Evolutionary conservation across 2,888 invertebrate species (phyloP), one percentile per base, ranked within the genome.

Genomic region (Aphodius sticticus): DNA sequence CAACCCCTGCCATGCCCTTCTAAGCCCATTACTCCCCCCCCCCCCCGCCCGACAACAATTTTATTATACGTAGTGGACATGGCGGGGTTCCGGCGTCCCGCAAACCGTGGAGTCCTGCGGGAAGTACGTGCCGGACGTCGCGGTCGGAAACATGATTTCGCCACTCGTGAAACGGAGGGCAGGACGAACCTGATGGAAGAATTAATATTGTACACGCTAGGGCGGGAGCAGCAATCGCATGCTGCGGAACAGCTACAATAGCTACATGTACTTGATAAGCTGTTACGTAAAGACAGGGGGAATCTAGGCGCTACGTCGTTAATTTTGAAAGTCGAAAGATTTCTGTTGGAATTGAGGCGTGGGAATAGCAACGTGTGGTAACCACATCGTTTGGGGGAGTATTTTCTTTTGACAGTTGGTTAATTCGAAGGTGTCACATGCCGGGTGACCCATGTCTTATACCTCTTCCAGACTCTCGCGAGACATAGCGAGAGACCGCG

Each of bases 131-230:
- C 53, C 53, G 53, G 53, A 53, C 53, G 53, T 53, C 53, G 53
- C 53, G 12, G 53, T 53, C 53, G 53, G 53, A 53, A 53, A 53
- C 53, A 53, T 53, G 53, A 53, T 53, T 53, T 53, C 53, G 53
- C 53, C 53, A 53, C 53, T 53, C 53, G 53, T 12, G 53, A 53
- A 53, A 53, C 53, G 26, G 76, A 53, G n/a, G 76, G 76, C 76
- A 38, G 76, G n/a, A 53, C 37, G n/a, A 38, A 76, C 37, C 53
- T 76, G 76, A 76, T 76, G 76, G 69, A 76, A 76, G 76, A 76
- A 76, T 76, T 76, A 76, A 76, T 53, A 53, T 53, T 53, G 53
- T 53, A 53, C 53, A 53, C 53, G 53, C 53, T 53, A 53, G 53
- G 53, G 53, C 53, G 53, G 53, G 53, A 53, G 53, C 9, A 53